Evolutionary conservation across 2,113 vertebrate genomes (phyloP).

Genomic region (Martes martes): DNA sequence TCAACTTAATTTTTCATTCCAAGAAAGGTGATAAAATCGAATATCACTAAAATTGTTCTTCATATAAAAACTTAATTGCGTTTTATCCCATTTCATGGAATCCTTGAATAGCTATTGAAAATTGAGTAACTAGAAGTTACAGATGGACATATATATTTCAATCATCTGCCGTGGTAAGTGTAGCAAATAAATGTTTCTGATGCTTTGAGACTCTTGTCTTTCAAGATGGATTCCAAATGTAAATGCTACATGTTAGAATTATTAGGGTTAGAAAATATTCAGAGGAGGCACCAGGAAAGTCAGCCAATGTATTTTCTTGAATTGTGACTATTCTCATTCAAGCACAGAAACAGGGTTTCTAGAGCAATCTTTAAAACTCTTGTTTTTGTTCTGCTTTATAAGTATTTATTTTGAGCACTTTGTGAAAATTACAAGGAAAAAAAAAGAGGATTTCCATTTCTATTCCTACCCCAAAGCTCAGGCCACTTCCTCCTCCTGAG

Average conservation of each 20-base stretch:
- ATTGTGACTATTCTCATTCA: neutral
- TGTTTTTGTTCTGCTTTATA: neutral
- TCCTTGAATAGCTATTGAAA: neutral
- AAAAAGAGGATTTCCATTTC: neutral
- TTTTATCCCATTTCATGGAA: slow-evolving; percentile 17
- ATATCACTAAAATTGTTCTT: neutral
- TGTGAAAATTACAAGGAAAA: neutral
- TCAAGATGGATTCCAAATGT: neutral
- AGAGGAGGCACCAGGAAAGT: neutral
- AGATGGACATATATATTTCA: neutral
- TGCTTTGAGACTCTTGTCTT: neutral
- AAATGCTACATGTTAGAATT: neutral
- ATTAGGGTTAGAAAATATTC: neutral
- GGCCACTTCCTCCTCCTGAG: neutral
- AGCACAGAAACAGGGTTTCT: neutral
- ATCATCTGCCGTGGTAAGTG: neutral
- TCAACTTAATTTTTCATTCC: slow-evolving; percentile 7
- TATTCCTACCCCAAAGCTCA: neutral
- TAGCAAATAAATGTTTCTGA: neutral
- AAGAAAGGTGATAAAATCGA: neutral
- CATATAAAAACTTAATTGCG: neutral
- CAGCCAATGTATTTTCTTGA: neutral
- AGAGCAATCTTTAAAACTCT: neutral
- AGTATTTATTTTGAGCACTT: neutral
- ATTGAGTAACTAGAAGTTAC: slow-evolving; percentile 16